Evolutionary conservation across 2,113 vertebrate genomes (phyloP).

Genomic region (Vireo altiloquus): DNA sequence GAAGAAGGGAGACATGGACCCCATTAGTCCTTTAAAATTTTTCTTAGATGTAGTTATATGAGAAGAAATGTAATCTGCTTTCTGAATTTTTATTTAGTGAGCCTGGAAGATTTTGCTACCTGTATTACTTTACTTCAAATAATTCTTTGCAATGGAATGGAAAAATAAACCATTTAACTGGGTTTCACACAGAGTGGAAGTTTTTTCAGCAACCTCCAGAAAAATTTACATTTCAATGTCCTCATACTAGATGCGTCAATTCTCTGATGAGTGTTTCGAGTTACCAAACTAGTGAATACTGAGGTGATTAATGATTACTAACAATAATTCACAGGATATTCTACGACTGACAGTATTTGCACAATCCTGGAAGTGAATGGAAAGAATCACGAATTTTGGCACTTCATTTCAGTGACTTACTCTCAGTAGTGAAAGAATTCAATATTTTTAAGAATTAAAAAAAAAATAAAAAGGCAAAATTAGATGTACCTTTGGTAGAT

Average conservation of each 20-base stretch:
- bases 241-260: neutral
- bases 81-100: neutral
- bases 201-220: neutral
- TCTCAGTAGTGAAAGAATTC: neutral
- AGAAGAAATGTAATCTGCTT: neutral
- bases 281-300: neutral
- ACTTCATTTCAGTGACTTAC: neutral
- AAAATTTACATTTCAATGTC: neutral
- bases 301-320: neutral
- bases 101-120: neutral
- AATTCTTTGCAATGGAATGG: neutral
- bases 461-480: neutral
- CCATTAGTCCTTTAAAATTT: neutral
- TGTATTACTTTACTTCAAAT: neutral
- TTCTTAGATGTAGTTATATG: neutral
- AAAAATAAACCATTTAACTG: neutral
- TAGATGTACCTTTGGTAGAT: neutral
- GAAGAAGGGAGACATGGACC: neutral
- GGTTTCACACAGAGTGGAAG: neutral
- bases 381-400: neutral
- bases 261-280: neutral
- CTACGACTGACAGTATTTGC: rapidly evolving
- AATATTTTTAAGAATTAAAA: neutral
- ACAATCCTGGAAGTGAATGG: neutral
- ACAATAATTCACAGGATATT: neutral